Conservation (phyloP, 1,140 invertebrate genomes). For the Stenopsyche tienmushanensis region DNA sequence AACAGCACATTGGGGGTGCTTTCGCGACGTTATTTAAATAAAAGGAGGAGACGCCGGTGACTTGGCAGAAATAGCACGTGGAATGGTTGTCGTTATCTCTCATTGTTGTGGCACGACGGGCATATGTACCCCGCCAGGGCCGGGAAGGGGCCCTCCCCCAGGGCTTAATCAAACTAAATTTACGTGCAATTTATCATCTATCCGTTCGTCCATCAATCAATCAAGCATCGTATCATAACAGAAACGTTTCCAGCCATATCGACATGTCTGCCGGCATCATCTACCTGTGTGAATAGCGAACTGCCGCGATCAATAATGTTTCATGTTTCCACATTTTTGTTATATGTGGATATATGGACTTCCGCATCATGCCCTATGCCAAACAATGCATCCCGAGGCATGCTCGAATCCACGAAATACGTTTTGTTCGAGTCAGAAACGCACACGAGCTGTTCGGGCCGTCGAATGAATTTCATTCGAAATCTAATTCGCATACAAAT, state of each 20-base stretch:
- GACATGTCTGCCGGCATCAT: constrained; percentile 9
- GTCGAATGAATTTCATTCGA: too few species aligned
- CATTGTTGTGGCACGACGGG: not conserved
- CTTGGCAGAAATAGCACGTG: constrained; percentile 12
- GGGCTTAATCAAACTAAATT: constrained; percentile 42
- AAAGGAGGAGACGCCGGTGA: constrained; percentile 7
- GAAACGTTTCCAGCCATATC: constrained; percentile 25
- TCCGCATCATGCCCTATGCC: too few species aligned
- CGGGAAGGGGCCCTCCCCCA: constrained; percentile 16
- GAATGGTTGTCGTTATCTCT: constrained; percentile 15
- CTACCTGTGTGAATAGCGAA: constrained; percentile 12
- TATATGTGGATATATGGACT: not conserved
- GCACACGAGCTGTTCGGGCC: too few species aligned
- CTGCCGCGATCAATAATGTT: not conserved
- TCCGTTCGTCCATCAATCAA: constrained; percentile 39
- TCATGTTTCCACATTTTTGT: not conserved
- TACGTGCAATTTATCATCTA: constrained; percentile 40
- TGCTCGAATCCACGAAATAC: too few species aligned
- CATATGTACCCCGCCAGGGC: not conserved
- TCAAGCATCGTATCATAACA: constrained; percentile 38
- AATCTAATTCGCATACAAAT: too few species aligned
- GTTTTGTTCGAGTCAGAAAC: too few species aligned
- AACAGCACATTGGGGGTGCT: too few species aligned
- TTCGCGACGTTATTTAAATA: not conserved
- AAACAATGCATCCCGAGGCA: not conserved